A percentile compares a stretch with the other conserved stretches of the same genome.
phyloP scores from a whole-genome alignment of 2,797 vertebrate genomes.

The Eidolon dupreanum region DNA sequence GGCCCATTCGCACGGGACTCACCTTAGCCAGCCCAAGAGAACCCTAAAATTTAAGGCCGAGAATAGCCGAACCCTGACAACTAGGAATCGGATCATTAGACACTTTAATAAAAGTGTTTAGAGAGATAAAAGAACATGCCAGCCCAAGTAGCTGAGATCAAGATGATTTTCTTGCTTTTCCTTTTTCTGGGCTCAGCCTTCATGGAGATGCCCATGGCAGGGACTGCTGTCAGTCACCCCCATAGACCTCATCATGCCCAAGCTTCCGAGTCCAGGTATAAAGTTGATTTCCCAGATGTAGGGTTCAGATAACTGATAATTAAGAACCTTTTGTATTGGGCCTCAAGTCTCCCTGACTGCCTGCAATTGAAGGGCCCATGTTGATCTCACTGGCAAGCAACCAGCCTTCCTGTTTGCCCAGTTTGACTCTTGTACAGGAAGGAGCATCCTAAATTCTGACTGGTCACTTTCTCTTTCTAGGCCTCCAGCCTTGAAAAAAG shows the following conservation, averaged over 20 bases:
- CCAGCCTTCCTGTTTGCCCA: neutral
- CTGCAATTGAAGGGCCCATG: neutral
- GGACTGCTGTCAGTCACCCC: neutral
- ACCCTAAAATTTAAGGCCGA: neutral
- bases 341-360: neutral
- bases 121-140: slow-evolving; percentile 40
- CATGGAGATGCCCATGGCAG: neutral
- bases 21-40: neutral
- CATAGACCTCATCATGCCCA: neutral
- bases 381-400: neutral
- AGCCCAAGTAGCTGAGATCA: neutral
- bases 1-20: neutral
- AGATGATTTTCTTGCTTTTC: neutral
- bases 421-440: neutral
- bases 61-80: slow-evolving; percentile 31
- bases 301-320: neutral
- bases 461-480: neutral
- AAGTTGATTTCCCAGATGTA: neutral
- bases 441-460: neutral
- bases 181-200: neutral
- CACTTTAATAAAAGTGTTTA: slow-evolving; percentile 50
- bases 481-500: neutral
- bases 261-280: neutral
- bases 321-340: neutral
- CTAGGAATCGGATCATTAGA: slow-evolving; percentile 5